A percentile compares a stretch with the other conserved stretches of the same genome.
Evolutionary conservation across 2,113 vertebrate species (phyloP).

Genomic region (Bos taurus): ARS-UCD2.0 NC_037349.1:41592501-41593000

Average conservation of each 20-base stretch:
- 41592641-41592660: neutral
- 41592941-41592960: conserved; percentile 75
- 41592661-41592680: too few species aligned
- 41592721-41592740: neutral
- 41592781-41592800: neutral
- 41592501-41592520: neutral
- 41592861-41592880: conserved; percentile 57
- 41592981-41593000: conserved; percentile 61
- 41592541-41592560: neutral
- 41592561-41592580: neutral
- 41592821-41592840: neutral
- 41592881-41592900: conserved; percentile 70
- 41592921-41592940: conserved; percentile 52
- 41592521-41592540: neutral
- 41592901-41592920: conserved; percentile 48
- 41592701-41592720: neutral
- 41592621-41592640: neutral
- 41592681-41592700: neutral
- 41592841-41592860: conserved; percentile 26
- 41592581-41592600: neutral
- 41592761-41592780: neutral
- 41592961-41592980: conserved; percentile 51
- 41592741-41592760: neutral
- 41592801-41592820: neutral
- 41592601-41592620: neutral